These are phyloP conservation scores for Ommatoiulus sabulosus DNA, from an alignment of 2,888 invertebrate genomes.

Conservation along the genomic window DNA sequence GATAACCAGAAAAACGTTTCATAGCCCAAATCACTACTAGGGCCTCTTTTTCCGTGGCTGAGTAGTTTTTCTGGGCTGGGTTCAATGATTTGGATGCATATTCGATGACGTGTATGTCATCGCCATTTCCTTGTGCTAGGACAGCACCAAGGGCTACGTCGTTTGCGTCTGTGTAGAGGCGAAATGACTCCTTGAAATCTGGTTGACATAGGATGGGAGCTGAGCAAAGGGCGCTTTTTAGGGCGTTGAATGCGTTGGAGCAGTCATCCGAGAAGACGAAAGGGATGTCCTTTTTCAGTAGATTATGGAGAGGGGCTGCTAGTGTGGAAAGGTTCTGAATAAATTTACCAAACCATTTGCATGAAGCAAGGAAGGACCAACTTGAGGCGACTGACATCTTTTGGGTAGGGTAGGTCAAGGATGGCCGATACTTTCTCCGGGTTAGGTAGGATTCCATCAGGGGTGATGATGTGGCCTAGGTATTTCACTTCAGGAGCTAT, in stretches of 20 bases:
- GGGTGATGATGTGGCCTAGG: not conserved
- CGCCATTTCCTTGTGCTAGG: too few species aligned
- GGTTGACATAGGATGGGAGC: not conserved
- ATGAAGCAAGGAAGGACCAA: not conserved
- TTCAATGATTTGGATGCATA: not conserved
- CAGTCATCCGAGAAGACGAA: not conserved
- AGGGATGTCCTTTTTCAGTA: not conserved
- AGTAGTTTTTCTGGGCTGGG: too few species aligned
- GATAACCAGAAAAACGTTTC: not conserved
- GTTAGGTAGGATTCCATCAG: not conserved
- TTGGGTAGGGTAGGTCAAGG: not conserved
- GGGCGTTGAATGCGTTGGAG: not conserved
- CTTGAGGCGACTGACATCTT: not conserved
- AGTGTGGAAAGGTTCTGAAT: not conserved
- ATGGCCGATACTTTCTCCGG: not conserved
- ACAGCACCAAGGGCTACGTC: too few species aligned
- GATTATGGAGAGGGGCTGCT: not conserved
- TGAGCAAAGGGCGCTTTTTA: not conserved
- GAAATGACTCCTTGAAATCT: too few species aligned
- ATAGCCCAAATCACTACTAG: not conserved
- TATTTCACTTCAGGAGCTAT: not conserved
- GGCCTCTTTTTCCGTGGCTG: too few species aligned
- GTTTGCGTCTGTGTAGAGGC: too few species aligned
- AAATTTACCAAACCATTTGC: not conserved
- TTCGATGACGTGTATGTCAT: too few species aligned